These are phyloP conservation scores for Myotis pilosus DNA, from an alignment of 2,797 vertebrate species.

Conservation along the genomic window DNA sequence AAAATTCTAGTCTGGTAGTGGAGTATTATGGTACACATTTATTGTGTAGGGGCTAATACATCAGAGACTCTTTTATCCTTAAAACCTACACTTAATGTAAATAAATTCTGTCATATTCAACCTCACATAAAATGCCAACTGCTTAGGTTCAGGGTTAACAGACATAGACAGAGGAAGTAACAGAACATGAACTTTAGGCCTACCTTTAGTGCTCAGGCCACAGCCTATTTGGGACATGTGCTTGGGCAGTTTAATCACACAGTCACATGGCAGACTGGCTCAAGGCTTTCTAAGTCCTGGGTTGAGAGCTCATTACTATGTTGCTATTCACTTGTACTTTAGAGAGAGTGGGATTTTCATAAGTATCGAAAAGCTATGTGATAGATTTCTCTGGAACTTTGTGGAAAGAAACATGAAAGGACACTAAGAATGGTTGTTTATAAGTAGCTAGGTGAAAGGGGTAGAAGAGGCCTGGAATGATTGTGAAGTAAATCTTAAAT, in stretches of 20 bases:
- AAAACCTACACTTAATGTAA: not conserved
- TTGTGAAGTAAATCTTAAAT: not conserved
- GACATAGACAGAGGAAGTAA: not conserved
- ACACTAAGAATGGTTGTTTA: not conserved
- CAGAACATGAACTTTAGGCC: not conserved
- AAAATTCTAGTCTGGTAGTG: not conserved
- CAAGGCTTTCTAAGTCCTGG: not conserved
- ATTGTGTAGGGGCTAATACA: not conserved
- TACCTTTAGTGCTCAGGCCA: not conserved
- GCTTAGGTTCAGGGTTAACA: not conserved
- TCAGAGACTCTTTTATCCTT: not conserved
- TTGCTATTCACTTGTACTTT: not conserved
- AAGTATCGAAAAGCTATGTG: not conserved
- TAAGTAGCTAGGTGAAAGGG: not conserved
- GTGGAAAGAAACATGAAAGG: slow-evolving; percentile 7
- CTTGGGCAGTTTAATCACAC: not conserved
- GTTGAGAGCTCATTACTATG: not conserved
- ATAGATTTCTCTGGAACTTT: not conserved
- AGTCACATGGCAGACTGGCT: not conserved
- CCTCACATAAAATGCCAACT: not conserved
- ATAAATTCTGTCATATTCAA: not conserved
- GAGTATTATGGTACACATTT: not conserved
- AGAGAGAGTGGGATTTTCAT: not conserved
- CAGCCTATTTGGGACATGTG: not conserved
- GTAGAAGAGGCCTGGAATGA: not conserved